Conservation (phyloP, 2,113 vertebrate genomes). For the Oreamnos americanus region DNA sequence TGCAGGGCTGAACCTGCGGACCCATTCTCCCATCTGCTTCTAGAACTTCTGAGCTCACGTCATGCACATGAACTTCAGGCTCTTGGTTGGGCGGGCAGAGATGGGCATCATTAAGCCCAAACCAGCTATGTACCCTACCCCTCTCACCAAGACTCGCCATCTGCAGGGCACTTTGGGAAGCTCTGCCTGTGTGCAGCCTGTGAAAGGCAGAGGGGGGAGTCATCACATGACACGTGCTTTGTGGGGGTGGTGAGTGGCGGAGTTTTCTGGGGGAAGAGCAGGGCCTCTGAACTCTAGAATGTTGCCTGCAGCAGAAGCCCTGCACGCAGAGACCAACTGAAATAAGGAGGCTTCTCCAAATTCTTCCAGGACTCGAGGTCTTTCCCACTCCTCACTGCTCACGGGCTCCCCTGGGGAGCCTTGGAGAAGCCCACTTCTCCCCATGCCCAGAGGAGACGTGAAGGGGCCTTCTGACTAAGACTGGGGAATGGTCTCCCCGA, state of each 20-base stretch:
- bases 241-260: fast-evolving
- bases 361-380: fast-evolving
- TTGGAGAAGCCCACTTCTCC: fast-evolving
- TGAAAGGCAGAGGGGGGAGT: background rate
- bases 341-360: background rate
- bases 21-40: background rate
- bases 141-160: too few species aligned
- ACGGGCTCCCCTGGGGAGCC: background rate
- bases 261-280: background rate
- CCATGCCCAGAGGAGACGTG: fast-evolving
- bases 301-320: fast-evolving
- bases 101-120: fast-evolving
- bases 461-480: fast-evolving
- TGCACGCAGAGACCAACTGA: background rate
- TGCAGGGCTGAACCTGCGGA: fast-evolving
- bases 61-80: background rate
- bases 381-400: background rate
- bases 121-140: background rate
- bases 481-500: background rate
- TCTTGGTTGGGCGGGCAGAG: background rate
- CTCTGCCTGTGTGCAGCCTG: fast-evolving
- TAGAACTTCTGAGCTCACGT: background rate
- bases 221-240: fast-evolving
- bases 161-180: background rate
- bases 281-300: background rate